Percentiles rank a stretch among this genome's conserved stretches.
Evolutionary conservation across 2,113 vertebrate species (phyloP).

Genomic region (Petromus typicus): DNA sequence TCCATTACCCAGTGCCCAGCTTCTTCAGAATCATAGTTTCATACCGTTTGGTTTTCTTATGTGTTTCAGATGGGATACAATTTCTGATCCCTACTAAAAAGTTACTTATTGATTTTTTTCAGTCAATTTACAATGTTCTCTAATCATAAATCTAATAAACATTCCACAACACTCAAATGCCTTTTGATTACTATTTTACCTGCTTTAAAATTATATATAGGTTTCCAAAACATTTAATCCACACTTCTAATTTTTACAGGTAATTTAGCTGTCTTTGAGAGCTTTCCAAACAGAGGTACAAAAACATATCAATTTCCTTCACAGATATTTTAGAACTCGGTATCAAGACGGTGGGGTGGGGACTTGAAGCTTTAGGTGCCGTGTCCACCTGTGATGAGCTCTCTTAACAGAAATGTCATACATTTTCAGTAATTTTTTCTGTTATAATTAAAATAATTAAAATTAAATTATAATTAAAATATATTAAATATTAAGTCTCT

Average conservation of each 20-base stretch:
- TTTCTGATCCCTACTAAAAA: not conserved
- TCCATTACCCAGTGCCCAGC: not conserved
- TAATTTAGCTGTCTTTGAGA: not conserved
- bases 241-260: not conserved
- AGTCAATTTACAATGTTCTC: not conserved
- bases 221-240: not conserved
- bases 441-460: too few relatives aligned
- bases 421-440: not conserved
- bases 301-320: not conserved
- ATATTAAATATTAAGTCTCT: not conserved
- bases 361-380: too few relatives aligned
- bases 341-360: not conserved
- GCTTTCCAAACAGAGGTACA: not conserved
- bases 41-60: not conserved
- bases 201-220: not conserved
- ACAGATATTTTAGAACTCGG: not conserved
- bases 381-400: not conserved
- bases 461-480: not conserved
- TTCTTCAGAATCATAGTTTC: not conserved
- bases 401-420: not conserved
- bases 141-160: not conserved
- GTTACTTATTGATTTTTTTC: not conserved
- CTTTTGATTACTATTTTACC: slow-evolving; percentile 27
- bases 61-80: not conserved
- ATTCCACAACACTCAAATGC: not conserved